Evolutionary conservation across 2,113 vertebrate genomes (phyloP).

Genomic region (Barbus barbus): DNA sequence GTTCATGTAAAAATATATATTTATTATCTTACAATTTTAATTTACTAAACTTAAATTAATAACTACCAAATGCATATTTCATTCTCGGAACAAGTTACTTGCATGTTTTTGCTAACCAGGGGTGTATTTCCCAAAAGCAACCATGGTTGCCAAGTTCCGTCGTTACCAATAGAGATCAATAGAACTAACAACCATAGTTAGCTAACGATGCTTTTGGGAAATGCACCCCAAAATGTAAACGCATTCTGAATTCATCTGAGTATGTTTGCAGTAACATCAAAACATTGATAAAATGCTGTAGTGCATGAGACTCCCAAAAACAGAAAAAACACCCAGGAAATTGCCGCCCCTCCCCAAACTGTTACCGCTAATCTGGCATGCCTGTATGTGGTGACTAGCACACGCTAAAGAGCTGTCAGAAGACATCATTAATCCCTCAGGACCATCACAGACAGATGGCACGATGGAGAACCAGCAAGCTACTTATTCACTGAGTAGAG

Average conservation of each 20-base stretch:
- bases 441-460: slow-evolving; percentile 72
- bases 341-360: slow-evolving; percentile 18
- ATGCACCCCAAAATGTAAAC: background rate
- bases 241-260: background rate
- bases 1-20: background rate
- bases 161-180: too few relatives aligned
- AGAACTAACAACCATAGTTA: too few relatives aligned
- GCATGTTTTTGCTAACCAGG: too few relatives aligned
- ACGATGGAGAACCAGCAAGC: slow-evolving; percentile 57
- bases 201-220: too few relatives aligned
- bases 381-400: slow-evolving; percentile 34
- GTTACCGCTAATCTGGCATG: slow-evolving; percentile 63
- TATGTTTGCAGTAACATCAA: background rate
- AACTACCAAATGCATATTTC: background rate
- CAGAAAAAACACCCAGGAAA: slow-evolving; percentile 8
- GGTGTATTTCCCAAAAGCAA: too few relatives aligned
- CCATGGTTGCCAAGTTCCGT: too few relatives aligned
- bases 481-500: slow-evolving; percentile 63
- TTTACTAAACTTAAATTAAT: background rate
- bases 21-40: background rate
- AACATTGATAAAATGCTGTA: background rate
- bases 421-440: slow-evolving; percentile 72
- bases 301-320: background rate
- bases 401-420: slow-evolving; percentile 67
- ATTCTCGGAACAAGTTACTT: background rate